Evolutionary conservation across 2,113 vertebrate species (phyloP), one percentile per base, ranked within the genome.

Genomic region (Alexandromys fortis): DNA sequence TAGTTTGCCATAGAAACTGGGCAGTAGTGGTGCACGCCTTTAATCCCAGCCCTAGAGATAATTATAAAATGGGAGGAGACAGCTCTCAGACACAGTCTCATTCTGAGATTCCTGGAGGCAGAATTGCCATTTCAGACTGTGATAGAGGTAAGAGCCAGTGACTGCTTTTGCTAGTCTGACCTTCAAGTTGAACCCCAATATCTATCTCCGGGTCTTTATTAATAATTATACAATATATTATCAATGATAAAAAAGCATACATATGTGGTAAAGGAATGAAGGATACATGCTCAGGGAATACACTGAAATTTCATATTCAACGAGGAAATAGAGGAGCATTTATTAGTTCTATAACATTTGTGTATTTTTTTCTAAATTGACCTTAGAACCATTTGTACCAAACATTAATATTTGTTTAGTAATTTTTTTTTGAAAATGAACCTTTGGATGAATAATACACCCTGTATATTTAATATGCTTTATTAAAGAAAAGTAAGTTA

Each of bases 391-490:
- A 82, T 8, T 72, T 77, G 10, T 7, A 79, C 33, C 33, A 96
- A 91, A 55, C 89, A 72, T 75, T 67, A 87, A 70, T 19, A 30
- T 85, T 5, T 42, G 0, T 52, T 95, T 86, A 76, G 47, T 70
- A 4, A 89, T 86, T 5, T 24, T 81, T 81, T 90, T 91, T 95
- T 92, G 79, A 7, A 67, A 65, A 35, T 26, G 19, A 22, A 55
- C 85, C 17, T 10, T 92, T 76, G 16, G 19, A 58, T 45, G 7
- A 83, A 70, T 4, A 94, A 68, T 49, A 70, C 49, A 70, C 75
- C 73, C 33, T 93, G 0, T 70, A 90, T 86, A 24, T 92, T 92
- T 68, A 19, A 87, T 93, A 90, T 94, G 58, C 35, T 72, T 76
- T 86, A 5, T 75, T 85, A 68, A 26, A 65, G 49, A 93, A 87